Evolutionary conservation across 2,113 vertebrate genomes (phyloP).

Genomic region (cat (Felis catus)): DNA sequence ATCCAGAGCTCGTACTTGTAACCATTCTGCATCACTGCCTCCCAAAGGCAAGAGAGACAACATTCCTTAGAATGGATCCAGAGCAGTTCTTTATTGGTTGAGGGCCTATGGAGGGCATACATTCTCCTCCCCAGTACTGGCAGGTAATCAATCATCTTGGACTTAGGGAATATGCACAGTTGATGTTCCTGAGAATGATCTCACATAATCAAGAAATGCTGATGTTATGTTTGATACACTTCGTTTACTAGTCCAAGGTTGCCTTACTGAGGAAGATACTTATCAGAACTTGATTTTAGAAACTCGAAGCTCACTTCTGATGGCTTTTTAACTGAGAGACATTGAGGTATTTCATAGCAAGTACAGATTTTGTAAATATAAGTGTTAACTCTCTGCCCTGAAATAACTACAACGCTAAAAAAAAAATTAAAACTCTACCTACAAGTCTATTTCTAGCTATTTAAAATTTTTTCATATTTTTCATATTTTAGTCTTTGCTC

Average conservation of each 20-base stretch:
- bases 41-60: not conserved
- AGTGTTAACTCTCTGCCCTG: not conserved
- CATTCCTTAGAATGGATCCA: accelerated
- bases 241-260: not conserved
- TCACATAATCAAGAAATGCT: not conserved
- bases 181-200: not conserved
- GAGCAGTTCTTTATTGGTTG: not conserved
- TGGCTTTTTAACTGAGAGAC: not conserved
- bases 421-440: not conserved
- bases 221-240: not conserved
- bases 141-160: not conserved
- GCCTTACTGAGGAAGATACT: not conserved
- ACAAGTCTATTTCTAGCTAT: not conserved
- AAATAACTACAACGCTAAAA: not conserved
- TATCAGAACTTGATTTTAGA: not conserved
- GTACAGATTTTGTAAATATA: not conserved
- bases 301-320: not conserved
- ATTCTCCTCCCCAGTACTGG: not conserved
- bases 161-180: not conserved
- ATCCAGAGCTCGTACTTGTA: not conserved
- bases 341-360: not conserved
- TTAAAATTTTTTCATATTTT: not conserved
- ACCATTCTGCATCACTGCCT: not conserved
- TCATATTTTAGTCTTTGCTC: not conserved
- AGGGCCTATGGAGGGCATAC: accelerated